phyloP scores from a whole-genome alignment of 2,888 invertebrate genomes.

The Chloroclystis v-ata region DNA sequence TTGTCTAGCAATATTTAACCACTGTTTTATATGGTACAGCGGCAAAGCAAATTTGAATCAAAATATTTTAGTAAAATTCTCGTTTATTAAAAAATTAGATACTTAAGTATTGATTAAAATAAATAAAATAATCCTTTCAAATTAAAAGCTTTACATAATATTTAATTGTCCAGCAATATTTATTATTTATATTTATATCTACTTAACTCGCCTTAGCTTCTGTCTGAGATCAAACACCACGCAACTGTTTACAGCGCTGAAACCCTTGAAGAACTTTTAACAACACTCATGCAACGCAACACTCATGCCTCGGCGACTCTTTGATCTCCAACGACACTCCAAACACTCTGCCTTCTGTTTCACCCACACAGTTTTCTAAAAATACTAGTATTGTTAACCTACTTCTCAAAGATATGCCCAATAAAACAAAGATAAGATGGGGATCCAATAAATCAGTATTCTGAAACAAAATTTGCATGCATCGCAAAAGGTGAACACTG shows the following conservation, averaged over 20 bases:
- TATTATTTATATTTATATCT: too few relatives aligned
- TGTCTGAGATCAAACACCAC: conserved; percentile 33
- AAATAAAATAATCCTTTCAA: too few relatives aligned
- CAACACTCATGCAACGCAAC: conserved; percentile 59
- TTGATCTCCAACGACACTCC: conserved; percentile 71
- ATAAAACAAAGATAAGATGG: conserved; percentile 30
- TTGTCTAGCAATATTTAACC: too few relatives aligned
- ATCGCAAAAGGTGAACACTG: conserved; percentile 66
- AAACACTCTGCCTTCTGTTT: conserved; percentile 37
- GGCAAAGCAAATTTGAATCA: too few relatives aligned
- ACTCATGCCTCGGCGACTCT: conserved; percentile 55
- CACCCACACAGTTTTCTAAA: conserved; percentile 36
- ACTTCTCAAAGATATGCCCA: conserved; percentile 23
- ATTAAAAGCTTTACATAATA: too few relatives aligned
- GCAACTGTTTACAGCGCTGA: conserved; percentile 69
- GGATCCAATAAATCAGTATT: conserved; percentile 57
- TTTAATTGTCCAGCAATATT: too few relatives aligned
- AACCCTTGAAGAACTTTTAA: conserved; percentile 71
- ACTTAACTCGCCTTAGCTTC: conserved; percentile 2
- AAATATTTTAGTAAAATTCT: too few relatives aligned
- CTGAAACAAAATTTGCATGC: conserved; percentile 63
- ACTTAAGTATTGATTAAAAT: too few relatives aligned
- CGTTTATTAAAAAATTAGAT: too few relatives aligned
- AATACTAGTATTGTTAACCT: conserved; percentile 22
- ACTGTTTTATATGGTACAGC: too few relatives aligned